Percentiles rank a stretch among this genome's conserved stretches.
These are phyloP conservation scores for Physeter macrocephalus DNA, from an alignment of 2,113 vertebrate genomes.

Conservation along the genomic window DNA sequence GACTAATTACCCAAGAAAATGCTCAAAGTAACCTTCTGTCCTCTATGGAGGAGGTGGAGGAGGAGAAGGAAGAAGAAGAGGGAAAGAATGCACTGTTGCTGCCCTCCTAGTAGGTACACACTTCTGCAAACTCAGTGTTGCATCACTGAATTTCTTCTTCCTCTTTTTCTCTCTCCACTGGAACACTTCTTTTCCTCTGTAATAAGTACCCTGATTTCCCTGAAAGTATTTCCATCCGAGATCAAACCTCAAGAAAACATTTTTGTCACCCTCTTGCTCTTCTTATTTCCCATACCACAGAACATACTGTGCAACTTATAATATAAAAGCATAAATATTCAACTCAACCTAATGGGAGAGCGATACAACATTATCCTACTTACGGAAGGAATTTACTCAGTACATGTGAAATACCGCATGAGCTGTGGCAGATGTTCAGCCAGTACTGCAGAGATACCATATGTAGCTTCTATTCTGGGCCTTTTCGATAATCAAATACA, in stretches of 20 bases:
- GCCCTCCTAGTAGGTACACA: not conserved
- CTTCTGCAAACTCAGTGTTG: not conserved
- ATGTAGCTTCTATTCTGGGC: not conserved
- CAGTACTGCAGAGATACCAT: not conserved
- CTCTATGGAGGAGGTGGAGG: accelerated
- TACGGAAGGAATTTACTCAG: not conserved
- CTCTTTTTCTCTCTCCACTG: not conserved
- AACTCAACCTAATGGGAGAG: not conserved
- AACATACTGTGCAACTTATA: not conserved
- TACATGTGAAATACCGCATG: not conserved
- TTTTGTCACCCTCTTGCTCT: not conserved
- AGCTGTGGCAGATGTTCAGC: not conserved
- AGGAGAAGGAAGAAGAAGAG: accelerated
- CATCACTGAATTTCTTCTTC: not conserved
- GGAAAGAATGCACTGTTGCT: not conserved
- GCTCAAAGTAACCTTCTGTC: not conserved
- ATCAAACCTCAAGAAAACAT: not conserved
- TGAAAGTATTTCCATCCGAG: not conserved
- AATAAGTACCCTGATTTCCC: not conserved
- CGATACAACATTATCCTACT: not conserved
- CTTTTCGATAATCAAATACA: not conserved
- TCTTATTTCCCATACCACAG: not conserved
- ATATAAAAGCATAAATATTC: not conserved
- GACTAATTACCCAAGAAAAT: not conserved
- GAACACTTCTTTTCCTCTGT: not conserved